phyloP scores from a whole-genome alignment of 2,797 vertebrate genomes.

The Pithecia hirsuta region DNA sequence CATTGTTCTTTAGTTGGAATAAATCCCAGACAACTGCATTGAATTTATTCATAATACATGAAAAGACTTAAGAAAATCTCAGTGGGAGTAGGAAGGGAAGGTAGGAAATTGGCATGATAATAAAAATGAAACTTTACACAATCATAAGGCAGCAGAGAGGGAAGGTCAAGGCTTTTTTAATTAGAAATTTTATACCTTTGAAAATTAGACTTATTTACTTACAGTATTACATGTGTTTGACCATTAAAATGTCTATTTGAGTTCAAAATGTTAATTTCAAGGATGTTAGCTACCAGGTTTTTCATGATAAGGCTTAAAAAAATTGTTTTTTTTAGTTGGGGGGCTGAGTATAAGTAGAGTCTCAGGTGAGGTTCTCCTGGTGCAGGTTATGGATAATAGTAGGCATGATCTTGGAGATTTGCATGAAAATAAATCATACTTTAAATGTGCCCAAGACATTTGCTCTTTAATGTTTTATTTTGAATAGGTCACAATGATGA shows the following conservation, averaged over 20 bases:
- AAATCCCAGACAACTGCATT: conserved; percentile 67
- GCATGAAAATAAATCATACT: not conserved
- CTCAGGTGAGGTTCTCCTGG: not conserved
- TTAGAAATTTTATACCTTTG: conserved; percentile 60
- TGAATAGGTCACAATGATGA: not conserved
- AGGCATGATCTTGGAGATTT: not conserved
- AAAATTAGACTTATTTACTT: conserved; percentile 63
- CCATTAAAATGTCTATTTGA: not conserved
- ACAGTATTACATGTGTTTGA: conserved; percentile 16
- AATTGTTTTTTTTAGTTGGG: not conserved
- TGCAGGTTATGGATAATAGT: too few species aligned
- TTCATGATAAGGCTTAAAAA: not conserved
- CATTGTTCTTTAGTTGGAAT: conserved; percentile 76
- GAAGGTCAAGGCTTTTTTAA: not conserved
- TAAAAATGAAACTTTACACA: conserved; percentile 42
- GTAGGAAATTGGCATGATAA: conserved; percentile 53
- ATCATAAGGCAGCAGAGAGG: not conserved
- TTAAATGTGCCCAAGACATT: not conserved
- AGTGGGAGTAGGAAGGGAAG: conserved; percentile 57
- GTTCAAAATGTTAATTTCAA: conserved; percentile 55
- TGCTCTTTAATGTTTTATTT: not conserved
- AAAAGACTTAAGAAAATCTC: conserved; percentile 60
- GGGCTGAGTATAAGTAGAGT: not conserved
- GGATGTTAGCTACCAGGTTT: not conserved
- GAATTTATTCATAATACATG: conserved; percentile 69